These are phyloP conservation scores for Bufotes viridis DNA, from an alignment of 2,797 vertebrate genomes.

Conservation along the genomic window DNA sequence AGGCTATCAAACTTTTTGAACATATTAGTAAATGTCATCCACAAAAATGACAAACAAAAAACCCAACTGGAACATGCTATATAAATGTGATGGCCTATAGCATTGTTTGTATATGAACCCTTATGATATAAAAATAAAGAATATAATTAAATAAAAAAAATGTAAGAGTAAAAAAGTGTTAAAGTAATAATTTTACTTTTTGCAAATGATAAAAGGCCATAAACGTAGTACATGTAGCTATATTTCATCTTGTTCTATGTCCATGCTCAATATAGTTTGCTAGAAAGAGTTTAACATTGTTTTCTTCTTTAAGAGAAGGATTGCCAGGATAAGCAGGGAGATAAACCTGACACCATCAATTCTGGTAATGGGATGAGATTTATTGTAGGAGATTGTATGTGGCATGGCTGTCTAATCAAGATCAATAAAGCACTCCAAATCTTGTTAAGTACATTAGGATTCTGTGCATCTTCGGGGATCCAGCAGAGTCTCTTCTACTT, in stretches of 20 bases:
- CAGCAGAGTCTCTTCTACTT: neutral
- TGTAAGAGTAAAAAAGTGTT: neutral
- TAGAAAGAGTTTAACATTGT: neutral
- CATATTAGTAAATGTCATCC: neutral
- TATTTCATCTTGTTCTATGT: neutral
- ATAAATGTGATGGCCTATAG: neutral
- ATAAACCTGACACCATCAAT: conserved; percentile 64
- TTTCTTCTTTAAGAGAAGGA: conserved; percentile 62
- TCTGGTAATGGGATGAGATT: conserved; percentile 60
- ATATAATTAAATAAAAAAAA: neutral
- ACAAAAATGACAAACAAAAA: neutral
- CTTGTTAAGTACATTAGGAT: conserved; percentile 53
- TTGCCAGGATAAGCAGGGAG: conserved; percentile 53
- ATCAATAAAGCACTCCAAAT: conserved; percentile 59
- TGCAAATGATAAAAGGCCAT: neutral
- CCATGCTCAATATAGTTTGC: neutral
- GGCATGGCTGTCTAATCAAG: conserved; percentile 62
- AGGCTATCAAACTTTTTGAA: neutral
- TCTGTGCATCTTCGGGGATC: conserved; percentile 4
- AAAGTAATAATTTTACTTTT: neutral
- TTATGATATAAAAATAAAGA: neutral
- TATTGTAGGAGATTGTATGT: conserved; percentile 59
- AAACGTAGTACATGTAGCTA: neutral
- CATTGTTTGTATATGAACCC: neutral
- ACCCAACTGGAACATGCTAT: neutral